Base-by-base conservation (phyloP, 2,113 vertebrate species). In the Zosterops pallidus region DNA sequence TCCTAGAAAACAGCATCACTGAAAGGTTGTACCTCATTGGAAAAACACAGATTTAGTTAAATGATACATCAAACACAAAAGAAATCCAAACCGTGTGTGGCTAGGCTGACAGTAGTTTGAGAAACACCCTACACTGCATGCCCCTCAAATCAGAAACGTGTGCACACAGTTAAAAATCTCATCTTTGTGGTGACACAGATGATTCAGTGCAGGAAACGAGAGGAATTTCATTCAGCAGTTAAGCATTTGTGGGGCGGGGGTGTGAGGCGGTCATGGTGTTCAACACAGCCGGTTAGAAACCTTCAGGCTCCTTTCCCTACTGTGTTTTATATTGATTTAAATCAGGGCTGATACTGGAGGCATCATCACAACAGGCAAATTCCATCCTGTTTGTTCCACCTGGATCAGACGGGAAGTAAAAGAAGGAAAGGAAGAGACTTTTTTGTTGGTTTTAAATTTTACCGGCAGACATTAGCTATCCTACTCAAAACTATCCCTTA, bases 111-210 rank as follows among this genome's bases (percentile, higher is more conserved):
- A 85, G 86, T 86, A 95, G 92, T 86, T 96, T 87, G 82, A 94
- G 95, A 87, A 96, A 88, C 92, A 95, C 83, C 92, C 85, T 95
- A 46, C 0, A 3, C 62, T 93, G 78, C 75, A 11, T 88, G 92
- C 80, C 85, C 88, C 90, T 96, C 88, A 93, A 96, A 96, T 92
- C 56, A 94, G 92, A 94, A 96, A 86, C 52, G 86, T 95, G 93
- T 94, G 90, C 14, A 0, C 68, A 53, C 41, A 68, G 92, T 94
- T 93, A 86, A 94, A 94, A 90, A 93, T 94, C 95, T 94, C 91
- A 46, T 96, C 91, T 95, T 95, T 95, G 87, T 95, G 94, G 93
- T 96, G 96, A 95, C 95, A 94, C 94, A 94, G 94, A 96, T 97
- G 93, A 97, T 92, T 93, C 90, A 92, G 68, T 83, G 89, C 94